Evolutionary conservation across 2,888 invertebrate species (phyloP).

Genomic region (Eucriotettix oculatus): DNA sequence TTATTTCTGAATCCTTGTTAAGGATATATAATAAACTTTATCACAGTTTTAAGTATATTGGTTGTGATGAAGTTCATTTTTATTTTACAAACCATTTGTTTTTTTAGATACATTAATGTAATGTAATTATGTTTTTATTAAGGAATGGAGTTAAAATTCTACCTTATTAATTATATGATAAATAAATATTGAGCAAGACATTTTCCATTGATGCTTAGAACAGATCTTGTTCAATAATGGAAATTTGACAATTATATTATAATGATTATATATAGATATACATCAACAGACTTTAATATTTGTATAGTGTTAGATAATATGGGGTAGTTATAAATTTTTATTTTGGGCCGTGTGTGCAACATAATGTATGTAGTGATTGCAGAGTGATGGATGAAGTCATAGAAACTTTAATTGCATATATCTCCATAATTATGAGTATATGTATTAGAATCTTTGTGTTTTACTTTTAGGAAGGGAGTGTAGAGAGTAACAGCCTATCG

Average conservation of each 20-base stretch:
- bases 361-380: no score
- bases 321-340: background rate
- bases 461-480: conserved; percentile 26
- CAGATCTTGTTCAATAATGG: no score
- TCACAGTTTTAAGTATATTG: background rate
- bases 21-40: background rate
- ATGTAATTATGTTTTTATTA: background rate
- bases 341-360: background rate
- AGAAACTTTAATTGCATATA: no score
- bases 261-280: background rate
- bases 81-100: background rate
- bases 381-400: no score
- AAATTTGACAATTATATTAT: no score
- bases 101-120: background rate
- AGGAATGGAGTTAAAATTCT: background rate
- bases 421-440: background rate
- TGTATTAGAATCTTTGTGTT: background rate
- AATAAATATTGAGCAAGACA: no score
- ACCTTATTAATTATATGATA: no score
- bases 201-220: no score
- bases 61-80: background rate
- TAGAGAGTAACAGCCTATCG: conserved; percentile 32
- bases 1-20: background rate
- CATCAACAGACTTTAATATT: background rate
- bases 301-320: background rate